Percentiles rank a stretch among this genome's conserved stretches.
Conservation (phyloP, 2,113 vertebrate genomes). For the Verasper variegatus region DNA sequence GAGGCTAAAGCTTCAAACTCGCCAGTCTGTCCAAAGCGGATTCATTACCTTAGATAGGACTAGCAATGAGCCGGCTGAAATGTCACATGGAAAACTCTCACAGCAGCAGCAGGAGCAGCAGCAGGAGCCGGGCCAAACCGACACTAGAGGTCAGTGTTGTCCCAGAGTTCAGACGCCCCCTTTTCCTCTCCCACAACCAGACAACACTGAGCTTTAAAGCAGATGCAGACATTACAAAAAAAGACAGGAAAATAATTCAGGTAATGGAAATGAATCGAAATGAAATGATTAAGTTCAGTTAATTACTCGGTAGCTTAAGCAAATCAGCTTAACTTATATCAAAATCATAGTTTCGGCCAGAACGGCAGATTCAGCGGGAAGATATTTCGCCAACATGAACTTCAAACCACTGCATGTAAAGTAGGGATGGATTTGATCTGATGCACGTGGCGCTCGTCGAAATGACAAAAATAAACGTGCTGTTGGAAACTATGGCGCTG, state of each 20-base stretch:
- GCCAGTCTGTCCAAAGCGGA: slow-evolving; percentile 76
- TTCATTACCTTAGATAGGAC: slow-evolving; percentile 77
- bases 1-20: slow-evolving; percentile 71
- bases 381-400: slow-evolving; percentile 73
- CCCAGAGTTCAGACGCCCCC: slow-evolving; percentile 83
- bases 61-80: slow-evolving; percentile 70
- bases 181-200: not conserved
- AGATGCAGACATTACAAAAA: slow-evolving; percentile 57
- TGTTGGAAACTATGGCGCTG: slow-evolving; percentile 43
- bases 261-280: slow-evolving; percentile 80
- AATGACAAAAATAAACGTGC: slow-evolving; percentile 63
- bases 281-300: slow-evolving; percentile 80
- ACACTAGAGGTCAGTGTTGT: slow-evolving; percentile 98
- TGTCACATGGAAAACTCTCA: slow-evolving; percentile 57
- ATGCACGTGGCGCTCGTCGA: slow-evolving; percentile 39
- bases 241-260: slow-evolving; percentile 66
- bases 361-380: slow-evolving; percentile 60
- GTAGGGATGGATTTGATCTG: slow-evolving; percentile 62
- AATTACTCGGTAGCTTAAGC: slow-evolving; percentile 78
- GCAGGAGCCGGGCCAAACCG: slow-evolving; percentile 5
- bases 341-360: slow-evolving; percentile 70
- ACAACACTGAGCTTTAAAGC: slow-evolving; percentile 40
- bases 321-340: slow-evolving; percentile 79
- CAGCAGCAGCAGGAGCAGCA: not conserved
- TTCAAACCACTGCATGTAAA: slow-evolving; percentile 66